phyloP scores from a whole-genome alignment of 2,888 invertebrate genomes.

The Arrhopalites spinosus region DNA sequence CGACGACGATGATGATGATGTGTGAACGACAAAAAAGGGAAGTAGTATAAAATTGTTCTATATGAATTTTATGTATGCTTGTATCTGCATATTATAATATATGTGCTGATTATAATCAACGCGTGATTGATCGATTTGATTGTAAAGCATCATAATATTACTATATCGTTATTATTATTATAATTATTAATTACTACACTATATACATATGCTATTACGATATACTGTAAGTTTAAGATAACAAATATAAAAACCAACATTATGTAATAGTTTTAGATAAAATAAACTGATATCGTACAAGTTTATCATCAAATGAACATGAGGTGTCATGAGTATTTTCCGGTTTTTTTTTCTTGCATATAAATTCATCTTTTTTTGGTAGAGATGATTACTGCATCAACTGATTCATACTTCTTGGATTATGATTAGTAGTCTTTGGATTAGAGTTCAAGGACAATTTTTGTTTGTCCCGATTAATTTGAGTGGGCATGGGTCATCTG shows the following conservation, averaged over 20 bases:
- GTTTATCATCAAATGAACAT: not conserved
- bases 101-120: not conserved
- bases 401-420: no score
- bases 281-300: slow-evolving; percentile 12
- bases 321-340: no score
- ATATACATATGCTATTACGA: slow-evolving; percentile 3
- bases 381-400: no score
- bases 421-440: no score
- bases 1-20: not conserved
- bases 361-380: no score
- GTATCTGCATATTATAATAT: not conserved
- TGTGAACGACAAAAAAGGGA: not conserved
- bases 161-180: slow-evolving; percentile 7
- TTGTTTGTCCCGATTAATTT: no score
- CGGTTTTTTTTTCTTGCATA: no score
- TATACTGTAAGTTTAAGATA: slow-evolving; percentile 12
- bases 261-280: slow-evolving; percentile 4
- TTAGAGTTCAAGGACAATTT: no score
- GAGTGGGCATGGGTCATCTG: no score
- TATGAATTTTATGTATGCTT: not conserved
- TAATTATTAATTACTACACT: not conserved
- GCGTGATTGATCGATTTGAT: slow-evolving; percentile 13
- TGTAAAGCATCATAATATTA: slow-evolving; percentile 1
- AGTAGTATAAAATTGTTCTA: not conserved
- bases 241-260: slow-evolving; percentile 12